Evolutionary conservation across 2,113 vertebrate species (phyloP), one percentile per base, ranked within the genome.

Genomic region (Esox niger): DNA sequence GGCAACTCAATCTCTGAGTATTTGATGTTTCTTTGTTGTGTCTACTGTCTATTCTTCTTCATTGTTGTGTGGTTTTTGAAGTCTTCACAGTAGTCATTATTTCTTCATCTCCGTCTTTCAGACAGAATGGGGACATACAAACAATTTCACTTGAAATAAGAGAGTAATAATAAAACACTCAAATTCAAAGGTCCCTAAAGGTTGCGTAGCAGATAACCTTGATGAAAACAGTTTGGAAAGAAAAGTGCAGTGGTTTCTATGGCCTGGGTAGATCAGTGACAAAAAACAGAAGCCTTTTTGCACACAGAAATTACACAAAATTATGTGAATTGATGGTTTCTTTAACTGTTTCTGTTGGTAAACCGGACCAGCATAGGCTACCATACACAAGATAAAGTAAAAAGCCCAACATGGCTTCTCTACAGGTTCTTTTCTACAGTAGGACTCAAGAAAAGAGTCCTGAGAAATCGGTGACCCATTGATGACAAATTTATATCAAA

Each of bases 401-500:
- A 30, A 21, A 11, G 31, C 8, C 2, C 21, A 73, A 30, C 61
- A 11, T 63, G 61, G 26, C n/a, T 5, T 32, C 33, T 10, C 54
- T 31, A 66, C 25, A 26, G 11, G n/a, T 27, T 21, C 61, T 71
- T 68, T 56, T 63, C 60, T 58, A 27, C 56, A 58, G 30, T 15
- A 26, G 55, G 69, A 62, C 52, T 23, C 29, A 58, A 47, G 4
- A 0, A 25, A 58, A 49, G 56, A 66, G 71, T 31, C 4, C 1
- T 35, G 58, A 70, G 64, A 38, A 77, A 69, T 69, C 31, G 63
- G 64, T 29, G 8, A 29, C 80, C 69, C 62, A 10, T 27, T 43
- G 74, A 30, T 54, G 73, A 79, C 79, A 79, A 70, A 82, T 83
- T 75, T 67, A 77, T 75, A 80, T 87, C 80, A 87, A 85, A 84